Evolutionary conservation across 2,888 invertebrate species (phyloP).

Genomic region (Melanchra persicariae): DNA sequence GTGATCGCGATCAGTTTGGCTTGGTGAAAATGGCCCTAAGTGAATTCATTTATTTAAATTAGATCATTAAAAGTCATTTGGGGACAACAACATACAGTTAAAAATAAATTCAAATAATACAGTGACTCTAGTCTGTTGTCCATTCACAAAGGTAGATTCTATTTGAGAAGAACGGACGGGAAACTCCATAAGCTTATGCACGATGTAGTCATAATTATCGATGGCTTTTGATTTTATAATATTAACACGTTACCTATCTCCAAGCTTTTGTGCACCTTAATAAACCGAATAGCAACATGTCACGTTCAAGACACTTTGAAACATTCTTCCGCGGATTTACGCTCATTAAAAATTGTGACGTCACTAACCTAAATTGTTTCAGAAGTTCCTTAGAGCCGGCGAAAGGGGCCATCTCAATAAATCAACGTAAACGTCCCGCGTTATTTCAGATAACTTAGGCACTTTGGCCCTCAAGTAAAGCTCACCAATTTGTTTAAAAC

Average conservation of each 20-base stretch:
- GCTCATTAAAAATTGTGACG: constrained; percentile 14
- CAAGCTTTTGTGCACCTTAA: constrained; percentile 26
- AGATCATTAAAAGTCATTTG: too few species aligned
- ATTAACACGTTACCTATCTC: background rate
- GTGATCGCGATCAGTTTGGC: too few species aligned
- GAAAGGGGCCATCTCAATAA: constrained; percentile 43
- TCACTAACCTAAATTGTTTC: constrained; percentile 44
- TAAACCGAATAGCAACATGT: constrained; percentile 37
- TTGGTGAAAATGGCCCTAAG: too few species aligned
- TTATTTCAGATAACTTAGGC: constrained; percentile 41
- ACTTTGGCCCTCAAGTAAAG: constrained; percentile 44
- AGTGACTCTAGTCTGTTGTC: too few species aligned
- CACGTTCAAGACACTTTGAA: constrained; percentile 29
- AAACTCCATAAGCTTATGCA: too few species aligned
- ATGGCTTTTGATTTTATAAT: background rate
- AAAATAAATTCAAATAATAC: too few species aligned
- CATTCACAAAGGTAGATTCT: too few species aligned
- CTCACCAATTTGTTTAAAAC: constrained; percentile 46
- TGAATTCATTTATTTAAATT: too few species aligned
- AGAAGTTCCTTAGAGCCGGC: constrained; percentile 23
- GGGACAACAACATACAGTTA: too few species aligned
- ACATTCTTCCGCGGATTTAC: constrained; percentile 23
- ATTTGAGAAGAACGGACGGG: too few species aligned
- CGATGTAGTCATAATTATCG: background rate
- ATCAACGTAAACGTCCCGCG: constrained; percentile 51